phyloP scores from a whole-genome alignment of 1,140 invertebrate species.

The Cydia strobilella region DNA sequence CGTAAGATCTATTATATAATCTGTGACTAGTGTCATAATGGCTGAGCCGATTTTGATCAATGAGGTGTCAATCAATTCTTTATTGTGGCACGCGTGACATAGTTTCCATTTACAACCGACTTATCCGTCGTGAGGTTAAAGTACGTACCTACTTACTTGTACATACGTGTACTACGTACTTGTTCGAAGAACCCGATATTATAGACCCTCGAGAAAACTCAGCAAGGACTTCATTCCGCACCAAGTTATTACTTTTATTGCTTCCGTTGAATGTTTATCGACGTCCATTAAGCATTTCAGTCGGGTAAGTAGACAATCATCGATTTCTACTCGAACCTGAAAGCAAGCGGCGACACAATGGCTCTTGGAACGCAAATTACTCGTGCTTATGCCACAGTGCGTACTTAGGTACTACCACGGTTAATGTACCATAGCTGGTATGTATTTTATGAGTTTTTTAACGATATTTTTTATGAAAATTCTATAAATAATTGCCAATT shows the following conservation, averaged over 20 bases:
- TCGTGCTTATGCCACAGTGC: constrained; percentile 16
- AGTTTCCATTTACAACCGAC: too few species aligned
- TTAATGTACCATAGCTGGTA: constrained; percentile 6
- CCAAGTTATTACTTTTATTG: constrained; percentile 19
- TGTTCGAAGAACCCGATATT: background rate
- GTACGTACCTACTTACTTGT: background rate
- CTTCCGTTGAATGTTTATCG: constrained; percentile 25
- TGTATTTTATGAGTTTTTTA: background rate
- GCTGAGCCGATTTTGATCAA: too few species aligned
- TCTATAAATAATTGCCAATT: background rate
- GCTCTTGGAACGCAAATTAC: constrained; percentile 26
- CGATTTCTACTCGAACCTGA: constrained; percentile 27
- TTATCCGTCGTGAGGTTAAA: too few species aligned
- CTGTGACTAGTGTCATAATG: too few species aligned
- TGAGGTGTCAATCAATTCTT: too few species aligned
- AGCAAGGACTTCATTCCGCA: background rate
- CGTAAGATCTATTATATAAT: too few species aligned
- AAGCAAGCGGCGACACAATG: constrained; percentile 26
- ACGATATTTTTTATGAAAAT: background rate
- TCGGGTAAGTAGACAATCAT: constrained; percentile 30
- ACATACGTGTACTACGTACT: background rate
- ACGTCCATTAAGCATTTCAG: constrained; percentile 16
- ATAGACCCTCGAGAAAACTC: background rate
- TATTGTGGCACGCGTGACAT: too few species aligned
- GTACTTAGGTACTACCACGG: constrained; percentile 12